Conservation (phyloP, 1,140 invertebrate genomes). For the Scylla paramamosain region DNA sequence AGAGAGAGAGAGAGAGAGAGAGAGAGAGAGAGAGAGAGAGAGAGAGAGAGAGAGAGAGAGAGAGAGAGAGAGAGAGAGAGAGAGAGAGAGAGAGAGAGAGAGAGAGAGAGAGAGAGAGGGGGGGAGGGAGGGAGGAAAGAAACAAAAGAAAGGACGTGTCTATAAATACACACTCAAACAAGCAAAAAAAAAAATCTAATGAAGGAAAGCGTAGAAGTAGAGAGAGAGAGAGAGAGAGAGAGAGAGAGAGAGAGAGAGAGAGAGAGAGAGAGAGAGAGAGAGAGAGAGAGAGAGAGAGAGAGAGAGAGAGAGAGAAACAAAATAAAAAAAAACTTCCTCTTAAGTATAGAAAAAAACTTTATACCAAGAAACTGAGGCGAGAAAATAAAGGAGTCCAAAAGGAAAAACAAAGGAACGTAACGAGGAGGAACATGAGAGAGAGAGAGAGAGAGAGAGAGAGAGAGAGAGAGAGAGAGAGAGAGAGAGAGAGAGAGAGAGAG, state of each 20-base stretch:
- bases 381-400: no score
- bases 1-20: constrained; percentile 41
- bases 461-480: no score
- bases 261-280: constrained; percentile 15
- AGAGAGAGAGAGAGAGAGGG: constrained; percentile 40
- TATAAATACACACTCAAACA: no score
- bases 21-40: constrained; percentile 41
- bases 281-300: neutral
- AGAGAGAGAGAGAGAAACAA: no score
- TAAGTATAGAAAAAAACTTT: no score
- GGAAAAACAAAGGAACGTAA: no score
- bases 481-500: no score
- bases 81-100: constrained; percentile 44
- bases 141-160: neutral
- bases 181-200: neutral
- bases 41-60: constrained; percentile 35
- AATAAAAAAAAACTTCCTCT: no score
- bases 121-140: neutral
- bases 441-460: no score
- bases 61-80: constrained; percentile 46
- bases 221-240: constrained; percentile 13
- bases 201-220: neutral
- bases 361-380: no score
- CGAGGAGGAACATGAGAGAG: no score
- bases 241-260: constrained; percentile 12